Evolutionary conservation across 2,797 vertebrate species (phyloP), one percentile per base, ranked within the genome.

Genomic region (Pipistrellus pygmaeus): DNA sequence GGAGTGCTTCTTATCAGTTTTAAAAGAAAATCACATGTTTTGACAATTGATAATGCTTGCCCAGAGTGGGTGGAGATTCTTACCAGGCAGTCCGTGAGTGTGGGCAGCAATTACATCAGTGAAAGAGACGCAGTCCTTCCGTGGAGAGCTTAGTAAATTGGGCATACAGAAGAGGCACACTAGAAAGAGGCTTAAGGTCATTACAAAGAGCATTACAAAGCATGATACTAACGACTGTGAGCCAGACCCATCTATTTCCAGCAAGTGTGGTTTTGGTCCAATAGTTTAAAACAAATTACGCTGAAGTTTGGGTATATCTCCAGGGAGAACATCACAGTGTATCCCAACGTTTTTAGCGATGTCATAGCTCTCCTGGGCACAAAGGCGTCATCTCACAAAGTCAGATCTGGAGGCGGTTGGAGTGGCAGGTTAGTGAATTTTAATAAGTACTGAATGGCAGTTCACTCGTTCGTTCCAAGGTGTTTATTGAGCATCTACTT

Each of bases 251-350:
- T 27, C 35, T 81, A 11, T 71, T 88, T 88, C 53, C 11, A 6
- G 35, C 77, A 81, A 89, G 51, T 9, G 30, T 38, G 23, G 6
- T 86, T 23, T 90, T 35, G 73, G 14, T 53, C 3, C 21, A 27
- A 32, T 25, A 68, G 44, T 35, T 25, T 38, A 75, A 89, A 95
- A 85, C 35, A 87, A 91, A 72, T 23, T 88, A 62, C 35, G 27
- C 78, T 15, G 41, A 90, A 17, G 30, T 60, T 35, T 90, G 75
- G 57, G 69, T 35, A 2, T 57, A 46, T 46, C 8, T 88, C 51
- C 32, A 72, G 88, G 60, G 85, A 88, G 66, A 80, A 77, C 3
- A 38, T 8, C 18, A 87, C 20, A 72, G 20, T 32, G 4, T n/a
- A 57, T 27, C 66, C 48, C 1, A 25, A 85, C 68, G 12, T 46